Evolutionary conservation across 2,888 invertebrate genomes (phyloP).

Genomic region (Chymomyza amoena): DNA sequence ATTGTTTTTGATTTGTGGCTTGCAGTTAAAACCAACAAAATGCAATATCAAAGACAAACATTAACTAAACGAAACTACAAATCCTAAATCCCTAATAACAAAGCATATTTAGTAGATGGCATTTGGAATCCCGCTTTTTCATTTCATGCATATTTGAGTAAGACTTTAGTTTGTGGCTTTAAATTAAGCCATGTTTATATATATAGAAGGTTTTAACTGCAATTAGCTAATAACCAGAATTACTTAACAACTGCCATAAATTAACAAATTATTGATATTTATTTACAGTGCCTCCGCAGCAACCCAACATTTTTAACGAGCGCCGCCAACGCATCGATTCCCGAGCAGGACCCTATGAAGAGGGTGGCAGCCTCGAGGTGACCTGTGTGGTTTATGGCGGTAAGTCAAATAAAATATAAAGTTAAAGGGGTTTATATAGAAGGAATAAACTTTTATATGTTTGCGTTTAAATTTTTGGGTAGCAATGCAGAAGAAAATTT

Average conservation of each 20-base stretch:
- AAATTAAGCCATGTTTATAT: constrained; percentile 1
- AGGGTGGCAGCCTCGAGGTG: constrained; percentile 84
- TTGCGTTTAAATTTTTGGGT: not conserved
- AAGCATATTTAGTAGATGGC: not conserved
- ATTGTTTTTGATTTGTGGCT: constrained; percentile 58
- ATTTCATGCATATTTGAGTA: not conserved
- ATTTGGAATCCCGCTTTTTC: not conserved
- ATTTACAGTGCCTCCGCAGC: constrained; percentile 83
- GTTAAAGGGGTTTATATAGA: not conserved
- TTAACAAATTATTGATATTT: not conserved
- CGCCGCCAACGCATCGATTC: constrained; percentile 82
- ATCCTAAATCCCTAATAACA: not conserved
- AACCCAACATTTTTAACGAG: constrained; percentile 85
- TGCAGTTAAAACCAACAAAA: not conserved
- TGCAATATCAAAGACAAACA: not conserved
- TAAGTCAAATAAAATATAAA: constrained; percentile 77
- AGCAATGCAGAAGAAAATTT: no score
- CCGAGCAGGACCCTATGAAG: constrained; percentile 85
- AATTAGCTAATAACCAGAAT: constrained; percentile 3
- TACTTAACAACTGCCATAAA: constrained; percentile 10
- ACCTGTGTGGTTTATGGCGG: constrained; percentile 87
- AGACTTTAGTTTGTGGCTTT: not conserved
- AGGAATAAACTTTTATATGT: not conserved
- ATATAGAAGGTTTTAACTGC: not conserved
- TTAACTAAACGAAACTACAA: not conserved